Evolutionary conservation across 2,113 vertebrate genomes (phyloP).

Genomic region (Delphinus delphis): DNA sequence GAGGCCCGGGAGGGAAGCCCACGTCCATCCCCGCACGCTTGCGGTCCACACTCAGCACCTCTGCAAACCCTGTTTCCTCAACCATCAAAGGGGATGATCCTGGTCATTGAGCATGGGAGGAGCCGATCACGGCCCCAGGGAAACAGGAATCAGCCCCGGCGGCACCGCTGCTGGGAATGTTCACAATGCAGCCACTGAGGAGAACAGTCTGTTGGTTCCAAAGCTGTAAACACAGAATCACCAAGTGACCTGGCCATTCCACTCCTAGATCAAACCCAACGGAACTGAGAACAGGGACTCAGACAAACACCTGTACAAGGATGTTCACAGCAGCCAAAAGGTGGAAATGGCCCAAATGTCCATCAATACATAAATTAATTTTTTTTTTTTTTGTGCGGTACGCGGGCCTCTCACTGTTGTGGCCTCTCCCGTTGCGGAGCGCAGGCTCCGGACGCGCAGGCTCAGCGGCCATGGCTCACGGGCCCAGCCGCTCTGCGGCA

Average conservation of each 20-base stretch:
- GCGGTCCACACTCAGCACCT: not conserved
- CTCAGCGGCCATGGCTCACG: too few species aligned
- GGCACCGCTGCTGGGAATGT: not conserved
- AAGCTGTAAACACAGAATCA: too few species aligned
- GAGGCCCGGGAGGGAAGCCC: rapidly evolving
- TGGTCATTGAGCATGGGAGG: not conserved
- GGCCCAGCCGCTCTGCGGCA: too few species aligned
- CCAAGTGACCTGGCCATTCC: rapidly evolving
- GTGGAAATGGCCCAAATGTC: not conserved
- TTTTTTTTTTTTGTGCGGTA: too few species aligned
- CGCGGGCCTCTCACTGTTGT: too few species aligned
- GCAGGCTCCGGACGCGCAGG: too few species aligned
- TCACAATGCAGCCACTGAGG: not conserved
- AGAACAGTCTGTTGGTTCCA: not conserved
- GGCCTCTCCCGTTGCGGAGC: too few species aligned
- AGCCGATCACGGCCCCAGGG: not conserved
- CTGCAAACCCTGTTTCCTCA: not conserved
- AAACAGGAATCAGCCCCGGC: not conserved
- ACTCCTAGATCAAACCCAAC: too few species aligned
- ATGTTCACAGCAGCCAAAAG: rapidly evolving
- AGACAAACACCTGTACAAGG: too few species aligned
- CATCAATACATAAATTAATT: rapidly evolving
- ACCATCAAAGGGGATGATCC: not conserved
- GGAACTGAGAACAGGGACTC: not conserved
- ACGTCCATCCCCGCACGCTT: rapidly evolving